These are phyloP conservation scores for Otis tarda DNA, from an alignment of 2,113 vertebrate species.

Conservation along the genomic window DNA sequence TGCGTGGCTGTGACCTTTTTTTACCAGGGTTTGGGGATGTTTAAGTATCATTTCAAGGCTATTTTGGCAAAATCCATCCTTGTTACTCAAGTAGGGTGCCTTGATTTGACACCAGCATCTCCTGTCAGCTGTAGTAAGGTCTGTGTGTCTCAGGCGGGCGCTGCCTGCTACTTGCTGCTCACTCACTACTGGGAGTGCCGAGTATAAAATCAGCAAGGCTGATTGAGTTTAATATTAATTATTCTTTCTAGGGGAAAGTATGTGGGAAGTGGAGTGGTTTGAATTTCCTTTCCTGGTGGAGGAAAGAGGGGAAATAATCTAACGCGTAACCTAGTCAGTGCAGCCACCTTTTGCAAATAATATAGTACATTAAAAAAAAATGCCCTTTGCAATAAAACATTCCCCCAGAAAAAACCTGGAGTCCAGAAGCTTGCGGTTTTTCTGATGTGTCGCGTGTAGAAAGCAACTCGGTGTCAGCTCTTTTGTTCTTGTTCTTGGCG, in stretches of 20 bases:
- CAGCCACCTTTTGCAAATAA: neutral
- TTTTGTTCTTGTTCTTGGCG: neutral
- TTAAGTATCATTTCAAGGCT: neutral
- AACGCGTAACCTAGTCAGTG: accelerated
- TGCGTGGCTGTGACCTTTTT: accelerated
- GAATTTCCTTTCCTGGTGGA: neutral
- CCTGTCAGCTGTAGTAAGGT: neutral
- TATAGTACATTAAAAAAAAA: neutral
- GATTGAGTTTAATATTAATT: neutral
- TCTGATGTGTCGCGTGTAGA: neutral
- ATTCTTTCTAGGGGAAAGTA: neutral
- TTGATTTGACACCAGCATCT: neutral
- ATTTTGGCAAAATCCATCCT: neutral
- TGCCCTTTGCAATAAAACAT: neutral
- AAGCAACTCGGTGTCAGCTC: neutral
- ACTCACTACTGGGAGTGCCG: neutral
- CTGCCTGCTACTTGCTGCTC: neutral
- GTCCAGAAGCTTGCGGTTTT: neutral
- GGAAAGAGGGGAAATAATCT: neutral
- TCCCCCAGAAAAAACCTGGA: neutral
- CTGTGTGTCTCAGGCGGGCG: neutral
- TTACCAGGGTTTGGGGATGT: neutral
- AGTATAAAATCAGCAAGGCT: neutral
- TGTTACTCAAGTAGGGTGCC: neutral
- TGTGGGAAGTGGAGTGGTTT: neutral